Evolutionary conservation across 2,888 invertebrate genomes (phyloP).

Genomic region (Lamellibrachia columna): DNA sequence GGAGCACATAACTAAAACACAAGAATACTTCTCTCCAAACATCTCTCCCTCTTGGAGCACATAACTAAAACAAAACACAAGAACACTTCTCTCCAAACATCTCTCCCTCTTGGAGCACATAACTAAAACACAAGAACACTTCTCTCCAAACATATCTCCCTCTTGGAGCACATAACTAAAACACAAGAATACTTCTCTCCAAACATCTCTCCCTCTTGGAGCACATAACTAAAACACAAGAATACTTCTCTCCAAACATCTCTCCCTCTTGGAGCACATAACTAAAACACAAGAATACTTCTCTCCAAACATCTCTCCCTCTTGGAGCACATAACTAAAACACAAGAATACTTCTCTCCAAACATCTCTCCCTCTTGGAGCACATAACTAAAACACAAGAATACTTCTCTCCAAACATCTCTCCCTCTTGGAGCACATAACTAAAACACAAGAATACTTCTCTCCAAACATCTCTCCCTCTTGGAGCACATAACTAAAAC

Average conservation of each 20-base stretch:
- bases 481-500: neutral
- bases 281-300: neutral
- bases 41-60: neutral
- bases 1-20: neutral
- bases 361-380: neutral
- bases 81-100: neutral
- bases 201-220: conserved; percentile 78
- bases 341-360: neutral
- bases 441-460: neutral
- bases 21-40: neutral
- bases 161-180: neutral
- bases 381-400: neutral
- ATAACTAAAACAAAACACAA: neutral
- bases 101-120: neutral
- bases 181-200: conserved; percentile 72
- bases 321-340: neutral
- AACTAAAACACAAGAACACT: neutral
- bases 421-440: conserved; percentile 72
- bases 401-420: conserved; percentile 79
- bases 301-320: neutral
- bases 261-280: neutral
- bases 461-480: neutral
- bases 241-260: neutral
- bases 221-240: neutral
- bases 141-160: neutral